These are phyloP conservation scores for Darevskia nairensis DNA, from an alignment of 2,797 vertebrate genomes.

Conservation along the genomic window DNA sequence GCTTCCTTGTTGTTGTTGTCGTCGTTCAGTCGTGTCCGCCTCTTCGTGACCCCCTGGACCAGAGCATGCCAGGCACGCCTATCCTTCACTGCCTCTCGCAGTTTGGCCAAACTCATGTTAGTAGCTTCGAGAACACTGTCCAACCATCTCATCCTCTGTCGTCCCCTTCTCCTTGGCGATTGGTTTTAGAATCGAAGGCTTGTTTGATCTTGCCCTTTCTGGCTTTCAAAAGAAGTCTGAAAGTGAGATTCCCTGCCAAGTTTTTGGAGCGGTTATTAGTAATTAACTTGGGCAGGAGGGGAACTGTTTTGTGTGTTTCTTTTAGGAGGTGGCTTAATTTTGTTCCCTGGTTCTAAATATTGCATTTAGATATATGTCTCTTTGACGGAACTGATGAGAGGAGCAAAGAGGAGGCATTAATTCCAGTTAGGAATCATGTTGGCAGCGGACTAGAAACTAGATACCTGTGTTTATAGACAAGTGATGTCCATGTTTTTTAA, in stretches of 20 bases:
- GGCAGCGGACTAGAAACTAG: neutral
- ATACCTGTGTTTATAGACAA: neutral
- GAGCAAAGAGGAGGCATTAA: neutral
- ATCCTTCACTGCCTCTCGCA: too few relatives aligned
- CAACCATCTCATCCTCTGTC: too few relatives aligned
- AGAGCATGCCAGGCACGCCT: too few relatives aligned
- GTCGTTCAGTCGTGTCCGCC: too few relatives aligned
- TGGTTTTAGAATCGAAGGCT: neutral
- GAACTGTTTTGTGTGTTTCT: neutral
- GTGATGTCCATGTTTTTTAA: neutral
- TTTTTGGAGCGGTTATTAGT: neutral
- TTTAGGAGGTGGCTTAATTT: neutral
- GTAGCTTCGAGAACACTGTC: too few relatives aligned
- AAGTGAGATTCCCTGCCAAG: too few relatives aligned
- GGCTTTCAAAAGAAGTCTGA: neutral
- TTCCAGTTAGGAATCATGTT: neutral
- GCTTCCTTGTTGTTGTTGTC: too few relatives aligned
- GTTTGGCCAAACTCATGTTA: too few relatives aligned
- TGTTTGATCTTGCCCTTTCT: neutral
- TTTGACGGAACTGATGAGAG: neutral
- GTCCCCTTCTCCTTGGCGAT: too few relatives aligned
- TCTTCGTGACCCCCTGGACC: too few relatives aligned
- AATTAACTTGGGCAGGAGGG: too few relatives aligned
- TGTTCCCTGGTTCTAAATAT: neutral
- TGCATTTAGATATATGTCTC: too few relatives aligned